These are phyloP conservation scores for Stomorhina lunata DNA, from an alignment of 2,888 invertebrate species.

Conservation along the genomic window DNA sequence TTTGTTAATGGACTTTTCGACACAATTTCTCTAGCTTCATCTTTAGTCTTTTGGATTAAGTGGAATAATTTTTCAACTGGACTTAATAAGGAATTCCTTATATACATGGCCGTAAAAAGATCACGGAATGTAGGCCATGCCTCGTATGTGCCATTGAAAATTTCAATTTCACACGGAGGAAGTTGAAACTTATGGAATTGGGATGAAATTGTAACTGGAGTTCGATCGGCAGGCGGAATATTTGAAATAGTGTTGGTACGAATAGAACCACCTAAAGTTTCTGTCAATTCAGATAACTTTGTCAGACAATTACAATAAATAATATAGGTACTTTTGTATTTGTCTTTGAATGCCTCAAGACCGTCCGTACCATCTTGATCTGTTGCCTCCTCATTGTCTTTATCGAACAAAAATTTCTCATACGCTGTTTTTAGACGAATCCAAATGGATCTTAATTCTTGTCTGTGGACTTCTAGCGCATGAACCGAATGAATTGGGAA, in stretches of 20 bases:
- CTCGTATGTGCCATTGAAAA: not conserved
- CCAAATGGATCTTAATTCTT: not conserved
- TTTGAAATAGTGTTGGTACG: too few species aligned
- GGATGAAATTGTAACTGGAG: not conserved
- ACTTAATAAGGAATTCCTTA: conserved; percentile 28
- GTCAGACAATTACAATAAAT: not conserved
- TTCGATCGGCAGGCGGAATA: too few species aligned
- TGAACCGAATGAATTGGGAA: not conserved
- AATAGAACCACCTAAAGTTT: too few species aligned
- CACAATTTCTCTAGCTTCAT: conserved; percentile 43
- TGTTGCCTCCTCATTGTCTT: not conserved
- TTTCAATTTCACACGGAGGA: not conserved
- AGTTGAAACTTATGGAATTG: not conserved
- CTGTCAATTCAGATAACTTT: not conserved
- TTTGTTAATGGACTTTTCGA: conserved; percentile 32
- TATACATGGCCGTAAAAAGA: conserved; percentile 44
- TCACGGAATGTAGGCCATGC: conserved; percentile 40
- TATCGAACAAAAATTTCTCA: conserved; percentile 4
- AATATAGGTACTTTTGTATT: not conserved
- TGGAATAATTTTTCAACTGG: conserved; percentile 45
- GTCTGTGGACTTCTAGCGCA: not conserved
- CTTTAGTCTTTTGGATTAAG: conserved; percentile 22
- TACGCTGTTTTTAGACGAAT: not conserved
- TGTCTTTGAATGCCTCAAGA: not conserved
- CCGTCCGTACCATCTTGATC: not conserved